Base-by-base conservation (phyloP, 1,140 invertebrate species). In the Megalonaias nervosa region DNA sequence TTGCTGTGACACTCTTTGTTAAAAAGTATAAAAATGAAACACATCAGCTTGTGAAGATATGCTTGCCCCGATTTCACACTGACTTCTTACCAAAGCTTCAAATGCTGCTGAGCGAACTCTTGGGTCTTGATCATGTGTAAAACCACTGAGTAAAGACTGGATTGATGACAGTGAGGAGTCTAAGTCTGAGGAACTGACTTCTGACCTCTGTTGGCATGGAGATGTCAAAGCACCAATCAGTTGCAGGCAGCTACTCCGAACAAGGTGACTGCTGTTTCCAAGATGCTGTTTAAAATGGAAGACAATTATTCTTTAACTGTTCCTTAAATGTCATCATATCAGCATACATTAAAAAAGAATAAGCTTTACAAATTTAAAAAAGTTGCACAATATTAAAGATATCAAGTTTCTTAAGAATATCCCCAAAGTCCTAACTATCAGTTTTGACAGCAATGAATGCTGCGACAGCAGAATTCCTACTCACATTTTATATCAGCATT, bases 71-170 rank as follows among this genome's bases (percentile, higher is more conserved):
- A 12, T 71, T 72, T 19, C 31, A 17, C 21, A 68, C 48, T 71
- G 21, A 31, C 59, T 61, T 84, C 93, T 93, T 74, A 97, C 94
- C 90, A 98, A 93, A 1, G 96, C 95, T 85, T 95, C 93, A 86
- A 98, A 95, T 3, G 97, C 96, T 89, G 95, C 94, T 80, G 95
- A 95, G 55, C 97, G 92, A 14, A 98, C 97, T 86, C 97, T 92
- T 1, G 97, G 95, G 93, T 98, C 97, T 90, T 96, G 95, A 84
- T 96, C 90, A 12, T 84, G 73, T 19, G 86, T 85, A 73, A 87
- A 88, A 38, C 82, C 67, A 38, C 67, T 73, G 0, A 81, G 57
- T 60, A 81, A 57, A 21, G 67, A 61, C 57, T 81, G 79, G 59
- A 76, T 64, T 13, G 75, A 67, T 57, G 69, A 31, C 62, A 12